phyloP scores from a whole-genome alignment of 2,888 invertebrate species.

The Eupithecia dodoneata region DNA sequence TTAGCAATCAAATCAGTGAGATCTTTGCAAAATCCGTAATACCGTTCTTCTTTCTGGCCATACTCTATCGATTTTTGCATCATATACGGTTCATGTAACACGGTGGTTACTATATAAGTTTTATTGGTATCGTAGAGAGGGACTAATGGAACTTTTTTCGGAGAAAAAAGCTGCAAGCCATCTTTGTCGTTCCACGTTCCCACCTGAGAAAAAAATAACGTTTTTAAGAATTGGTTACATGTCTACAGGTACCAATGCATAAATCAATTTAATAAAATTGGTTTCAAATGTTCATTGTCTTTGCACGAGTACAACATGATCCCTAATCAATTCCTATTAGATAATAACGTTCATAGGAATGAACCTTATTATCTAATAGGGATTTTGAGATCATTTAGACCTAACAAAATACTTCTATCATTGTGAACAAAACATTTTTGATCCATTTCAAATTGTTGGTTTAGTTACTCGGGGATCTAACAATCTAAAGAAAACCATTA shows the following conservation, averaged over 20 bases:
- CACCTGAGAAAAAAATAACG: slow-evolving; percentile 78
- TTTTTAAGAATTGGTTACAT: background rate
- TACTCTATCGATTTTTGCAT: slow-evolving; percentile 87
- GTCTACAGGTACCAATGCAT: background rate
- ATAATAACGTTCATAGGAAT: too few species aligned
- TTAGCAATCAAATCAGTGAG: slow-evolving; percentile 92
- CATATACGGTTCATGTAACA: slow-evolving; percentile 94
- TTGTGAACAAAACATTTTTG: too few species aligned
- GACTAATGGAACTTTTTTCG: slow-evolving; percentile 89
- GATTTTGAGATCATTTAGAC: too few species aligned
- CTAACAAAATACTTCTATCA: too few species aligned
- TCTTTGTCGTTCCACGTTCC: slow-evolving; percentile 94
- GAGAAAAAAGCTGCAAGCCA: slow-evolving; percentile 89
- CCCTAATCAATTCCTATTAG: background rate
- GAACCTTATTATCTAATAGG: too few species aligned
- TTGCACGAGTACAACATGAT: background rate
- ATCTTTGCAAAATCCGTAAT: slow-evolving; percentile 97
- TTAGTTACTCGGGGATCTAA: background rate
- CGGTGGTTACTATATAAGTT: slow-evolving; percentile 94
- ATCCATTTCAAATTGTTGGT: background rate
- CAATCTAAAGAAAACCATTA: background rate
- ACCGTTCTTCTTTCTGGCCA: slow-evolving; percentile 90
- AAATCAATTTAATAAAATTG: background rate
- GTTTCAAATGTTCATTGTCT: background rate
- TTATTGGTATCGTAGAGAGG: slow-evolving; percentile 91